Base-by-base conservation (phyloP, 2,888 invertebrate species). In the Macrophya alboannulata region DNA sequence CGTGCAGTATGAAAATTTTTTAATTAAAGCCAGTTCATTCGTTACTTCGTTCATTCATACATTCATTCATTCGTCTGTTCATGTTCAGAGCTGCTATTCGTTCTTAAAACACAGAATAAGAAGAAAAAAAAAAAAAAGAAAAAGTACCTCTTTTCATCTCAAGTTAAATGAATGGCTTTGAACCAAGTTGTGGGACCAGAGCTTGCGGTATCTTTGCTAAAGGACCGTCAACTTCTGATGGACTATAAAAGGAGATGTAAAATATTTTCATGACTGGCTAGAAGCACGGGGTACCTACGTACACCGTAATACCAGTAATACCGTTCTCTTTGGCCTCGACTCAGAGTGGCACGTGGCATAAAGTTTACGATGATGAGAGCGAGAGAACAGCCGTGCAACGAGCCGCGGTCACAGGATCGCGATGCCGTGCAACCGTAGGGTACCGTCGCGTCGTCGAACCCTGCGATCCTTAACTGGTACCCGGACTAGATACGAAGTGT, bases 311-410 rank as follows among this genome's bases (percentile, higher is more conserved):
- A 86, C 84, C 85, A 83, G 79, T 81, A 81, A 81, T 81, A 81
- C 79, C 40, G 62, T 62, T 81, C 79, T 81, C 62, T 81, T 81
- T 85, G 65, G 55, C 85, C 85, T 85, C 81, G 45, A 76, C 45
- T 76, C 74, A 85, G 77, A 71, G 86, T 84, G 81, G 83, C 86
- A 86, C 86, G 86, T 86, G 87, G 90, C 88, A 90, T 90, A 90
- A 90, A 90, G 86, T 90, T 90, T 90, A 90, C 88, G 89, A 89
- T 89, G 90, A 90, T 89, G 90, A 90, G 89, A 81, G 79, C 37
- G 51, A 43, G 43, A 37, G 51, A 77, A 51, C 48, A 77, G 77
- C 48, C 40, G 31, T 48, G 77, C 48, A 51, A 31, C 51, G 31
- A 31, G 15, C 15, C 12, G 25, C 10, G 9, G 74, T 10, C 10